Base-by-base conservation (phyloP, 2,888 invertebrate species). In the Lampropteryx suffumata region DNA sequence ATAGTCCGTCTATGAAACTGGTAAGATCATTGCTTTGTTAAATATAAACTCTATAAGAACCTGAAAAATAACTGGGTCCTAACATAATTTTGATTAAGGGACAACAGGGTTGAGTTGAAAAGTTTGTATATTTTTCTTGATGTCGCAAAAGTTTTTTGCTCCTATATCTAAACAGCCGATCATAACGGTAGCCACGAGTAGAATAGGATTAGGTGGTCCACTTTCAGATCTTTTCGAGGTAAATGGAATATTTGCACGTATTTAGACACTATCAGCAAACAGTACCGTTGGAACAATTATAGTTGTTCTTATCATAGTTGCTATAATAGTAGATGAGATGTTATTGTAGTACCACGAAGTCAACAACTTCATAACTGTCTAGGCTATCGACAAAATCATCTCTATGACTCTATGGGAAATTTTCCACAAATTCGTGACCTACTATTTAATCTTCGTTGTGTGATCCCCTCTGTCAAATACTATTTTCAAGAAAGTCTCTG, bases 161-260 rank as follows among this genome's bases (percentile, higher is more conserved):
- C 6, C 8, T 33, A 40, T 27, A 37, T 43, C 37, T 33, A 42
- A 48, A 52, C 48, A 48, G 21, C 28, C 43, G 30, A 32, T 36
- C 45, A 41, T 61, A 61, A 56, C 60, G 60, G 60, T 45, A 50
- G 48, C 44, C n/a, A n/a, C n/a, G n/a, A n/a, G n/a, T 28, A 51
- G 49, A 47, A 37, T 50, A 46, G 51, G 50, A 52, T 49, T 48
- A 50, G 46, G 46, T 61, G 63, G 43, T 50, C 61, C 43, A 69
- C 55, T 61, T 58, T 53, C 39, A 7, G 55, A 59, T 50, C 51
- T 42, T 62, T 66, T 59, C 30, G 51, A 57, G 58, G 34, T 45
- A 65, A 64, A 64, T 41, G 29, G 43, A 49, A 48, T 67, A 64
- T 75, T 71, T 69, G 64, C 71, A 69, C 71, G 69, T 67, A 61